Base-by-base conservation (phyloP, 2,113 vertebrate genomes). In the Odobenus rosmarus region DNA sequence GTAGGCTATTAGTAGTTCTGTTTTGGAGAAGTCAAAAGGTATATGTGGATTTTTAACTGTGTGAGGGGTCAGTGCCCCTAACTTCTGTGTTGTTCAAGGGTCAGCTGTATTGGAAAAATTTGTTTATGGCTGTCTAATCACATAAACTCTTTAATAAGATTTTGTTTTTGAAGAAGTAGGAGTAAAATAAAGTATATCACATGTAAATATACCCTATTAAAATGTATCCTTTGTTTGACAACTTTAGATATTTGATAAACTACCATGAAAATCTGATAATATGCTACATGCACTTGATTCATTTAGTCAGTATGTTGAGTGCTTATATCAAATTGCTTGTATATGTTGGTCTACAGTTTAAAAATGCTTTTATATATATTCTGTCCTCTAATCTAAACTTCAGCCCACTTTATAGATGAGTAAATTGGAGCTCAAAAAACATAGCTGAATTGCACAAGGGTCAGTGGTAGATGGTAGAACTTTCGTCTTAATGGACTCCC, bases 161-260 rank as follows among this genome's bases (percentile, higher is more conserved):
- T 80, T 59, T 69, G 36, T 76, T 93, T 96, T 84, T 96, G 36
- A 83, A 61, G 21, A 88, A 90, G 28, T 42, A 81, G 13, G 14
- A 76, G 19, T 86, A 36, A 90, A 92, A 67, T 90, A 82, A 89
- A 95, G 12, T 51, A 53, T 3, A 31, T 74, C 57, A 83, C 71
- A 61, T 90, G 15, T 85, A 84, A 93, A 71, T 59, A 19, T 71
- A 46, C n/a, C 39, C 26, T 49, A 72, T 97, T 93, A 95, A 87
- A 95, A 79, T 88, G 5, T 69, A 23, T 77, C 15, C 49, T 92
- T 93, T 95, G 42, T 89, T 91, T 96, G 46, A 90, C 4, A 80
- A 71, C 71, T 76, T 79, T 89, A 82, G 36, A 64, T 84, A 69
- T 80, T 88, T 94, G 39, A 81, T 80, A 97, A 84, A 61, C 21